These are phyloP conservation scores for Coregonus sp. DNA, from an alignment of 2,797 vertebrate genomes.

Conservation along the genomic window DNA sequence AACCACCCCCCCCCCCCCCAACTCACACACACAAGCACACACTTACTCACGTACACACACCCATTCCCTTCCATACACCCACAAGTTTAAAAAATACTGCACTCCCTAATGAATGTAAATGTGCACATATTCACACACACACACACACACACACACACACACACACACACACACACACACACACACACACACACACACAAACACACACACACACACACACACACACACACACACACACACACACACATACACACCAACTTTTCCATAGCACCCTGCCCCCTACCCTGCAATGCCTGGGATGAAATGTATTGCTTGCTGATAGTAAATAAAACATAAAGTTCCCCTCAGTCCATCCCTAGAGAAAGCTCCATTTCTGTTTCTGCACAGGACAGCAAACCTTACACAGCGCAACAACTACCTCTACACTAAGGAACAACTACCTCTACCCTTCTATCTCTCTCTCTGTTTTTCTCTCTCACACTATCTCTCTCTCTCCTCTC, in stretches of 20 bases:
- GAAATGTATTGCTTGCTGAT: constrained; percentile 79
- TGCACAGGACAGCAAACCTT: constrained; percentile 72
- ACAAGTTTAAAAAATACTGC: no score
- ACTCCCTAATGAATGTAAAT: constrained; percentile 1
- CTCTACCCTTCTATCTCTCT: neutral
- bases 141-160: neutral
- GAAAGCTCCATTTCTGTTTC: constrained; percentile 70
- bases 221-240: no score
- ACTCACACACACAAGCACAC: no score
- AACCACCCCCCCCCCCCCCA: no score
- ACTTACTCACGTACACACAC: no score
- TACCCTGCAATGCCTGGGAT: constrained; percentile 25
- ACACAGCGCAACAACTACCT: neutral
- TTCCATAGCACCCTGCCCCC: constrained; percentile 10
- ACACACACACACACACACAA: no score
- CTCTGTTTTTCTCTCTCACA: neutral
- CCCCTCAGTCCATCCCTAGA: constrained; percentile 67
- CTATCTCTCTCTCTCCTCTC: constrained; percentile 17
- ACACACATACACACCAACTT: neutral
- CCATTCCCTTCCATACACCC: no score
- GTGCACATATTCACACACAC: neutral
- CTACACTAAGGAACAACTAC: constrained; percentile 21
- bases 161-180: no score
- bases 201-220: no score
- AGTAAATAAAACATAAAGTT: constrained; percentile 88